Percentiles rank a stretch among this genome's conserved stretches.
These are phyloP conservation scores for Percopsis transmontana DNA, from an alignment of 2,113 vertebrate species.

Conservation along the genomic window DNA sequence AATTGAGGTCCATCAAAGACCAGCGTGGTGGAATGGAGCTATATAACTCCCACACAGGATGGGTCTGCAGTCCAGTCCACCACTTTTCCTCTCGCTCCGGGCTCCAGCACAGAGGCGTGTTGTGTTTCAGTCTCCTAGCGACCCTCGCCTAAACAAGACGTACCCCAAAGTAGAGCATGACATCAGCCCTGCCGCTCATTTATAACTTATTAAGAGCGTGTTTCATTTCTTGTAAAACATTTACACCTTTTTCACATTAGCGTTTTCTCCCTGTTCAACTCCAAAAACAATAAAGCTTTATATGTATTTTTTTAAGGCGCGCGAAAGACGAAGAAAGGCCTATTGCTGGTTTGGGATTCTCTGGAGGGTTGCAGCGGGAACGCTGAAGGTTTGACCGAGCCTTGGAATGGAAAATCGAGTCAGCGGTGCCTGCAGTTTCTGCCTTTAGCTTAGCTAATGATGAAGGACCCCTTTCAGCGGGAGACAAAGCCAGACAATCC, in stretches of 20 bases:
- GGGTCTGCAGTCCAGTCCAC: constrained; percentile 35
- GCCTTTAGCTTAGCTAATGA: not conserved
- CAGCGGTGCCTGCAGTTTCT: constrained; percentile 3
- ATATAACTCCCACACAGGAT: constrained; percentile 62
- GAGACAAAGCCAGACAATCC: constrained; percentile 46
- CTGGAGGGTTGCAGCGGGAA: constrained; percentile 23
- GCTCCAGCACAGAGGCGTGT: constrained; percentile 20
- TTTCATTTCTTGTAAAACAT: constrained; percentile 64
- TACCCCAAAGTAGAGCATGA: constrained; percentile 43
- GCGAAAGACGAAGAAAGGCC: constrained; percentile 22
- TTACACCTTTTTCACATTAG: constrained; percentile 56
- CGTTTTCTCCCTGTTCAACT: constrained; percentile 4
- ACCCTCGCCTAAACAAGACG: constrained; percentile 51
- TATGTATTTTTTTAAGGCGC: constrained; percentile 21
- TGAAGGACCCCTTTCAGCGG: constrained; percentile 27
- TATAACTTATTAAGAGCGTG: constrained; percentile 48
- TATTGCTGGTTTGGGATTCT: constrained; percentile 48
- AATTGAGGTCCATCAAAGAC: constrained; percentile 57
- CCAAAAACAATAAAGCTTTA: constrained; percentile 27
- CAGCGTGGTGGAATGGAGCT: constrained; percentile 48
- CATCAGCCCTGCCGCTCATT: constrained; percentile 57
- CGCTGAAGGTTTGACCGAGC: constrained; percentile 28
- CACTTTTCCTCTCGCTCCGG: constrained; percentile 4
- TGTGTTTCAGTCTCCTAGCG: constrained; percentile 63
- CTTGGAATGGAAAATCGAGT: constrained; percentile 32